These are phyloP conservation scores for Caracal caracal DNA, from an alignment of 2,113 vertebrate species.

Conservation along the genomic window DNA sequence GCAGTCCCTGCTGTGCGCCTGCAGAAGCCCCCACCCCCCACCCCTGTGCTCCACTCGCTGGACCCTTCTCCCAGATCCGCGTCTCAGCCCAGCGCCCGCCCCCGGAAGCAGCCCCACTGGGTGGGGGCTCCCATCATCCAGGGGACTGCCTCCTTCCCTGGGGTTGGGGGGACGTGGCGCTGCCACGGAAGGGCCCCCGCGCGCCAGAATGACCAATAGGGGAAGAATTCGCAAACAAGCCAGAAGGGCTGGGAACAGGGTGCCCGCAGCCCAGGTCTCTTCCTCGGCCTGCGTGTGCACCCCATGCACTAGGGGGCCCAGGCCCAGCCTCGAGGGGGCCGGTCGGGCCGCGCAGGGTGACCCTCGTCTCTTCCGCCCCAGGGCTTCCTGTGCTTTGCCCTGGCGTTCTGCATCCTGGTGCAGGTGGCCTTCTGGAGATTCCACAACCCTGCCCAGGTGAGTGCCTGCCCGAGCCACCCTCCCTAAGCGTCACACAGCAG, in stretches of 20 bases:
- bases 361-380: conserved; percentile 35
- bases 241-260: not conserved
- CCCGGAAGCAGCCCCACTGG: accelerated
- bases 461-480: not conserved
- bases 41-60: accelerated
- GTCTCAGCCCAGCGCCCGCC: no score
- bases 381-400: conserved; percentile 86
- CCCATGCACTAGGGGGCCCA: not conserved
- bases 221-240: accelerated
- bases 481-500: accelerated
- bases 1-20: no score
- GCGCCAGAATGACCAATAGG: accelerated
- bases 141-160: not conserved
- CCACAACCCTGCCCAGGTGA: conserved; percentile 80
- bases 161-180: no score
- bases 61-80: not conserved
- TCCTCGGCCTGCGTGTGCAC: accelerated
- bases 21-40: no score
- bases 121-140: not conserved
- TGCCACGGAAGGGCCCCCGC: not conserved
- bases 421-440: conserved; percentile 83
- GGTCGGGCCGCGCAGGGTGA: accelerated
- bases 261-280: accelerated
- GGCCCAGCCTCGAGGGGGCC: not conserved
- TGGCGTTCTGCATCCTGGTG: conserved; percentile 81